Evolutionary conservation across 2,113 vertebrate genomes (phyloP).

Genomic region (Dromas ardeola): DNA sequence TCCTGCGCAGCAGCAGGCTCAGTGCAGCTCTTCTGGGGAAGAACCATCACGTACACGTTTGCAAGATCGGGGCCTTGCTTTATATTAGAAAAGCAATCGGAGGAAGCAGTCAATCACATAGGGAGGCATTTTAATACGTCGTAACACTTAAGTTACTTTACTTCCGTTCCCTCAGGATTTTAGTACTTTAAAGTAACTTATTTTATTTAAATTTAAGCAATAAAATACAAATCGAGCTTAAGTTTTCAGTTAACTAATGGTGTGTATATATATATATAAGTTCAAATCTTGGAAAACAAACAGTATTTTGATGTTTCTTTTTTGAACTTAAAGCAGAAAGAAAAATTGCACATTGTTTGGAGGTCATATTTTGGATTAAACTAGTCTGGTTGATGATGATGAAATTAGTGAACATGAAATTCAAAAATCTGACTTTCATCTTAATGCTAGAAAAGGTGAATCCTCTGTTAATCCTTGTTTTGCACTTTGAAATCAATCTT

Average conservation of each 20-base stretch:
- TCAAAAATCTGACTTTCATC: conserved; percentile 59
- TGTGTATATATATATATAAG: conserved; percentile 49
- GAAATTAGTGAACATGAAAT: conserved; percentile 42
- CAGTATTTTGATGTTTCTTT: conserved; percentile 65
- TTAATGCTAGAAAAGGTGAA: conserved; percentile 59
- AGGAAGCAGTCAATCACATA: neutral
- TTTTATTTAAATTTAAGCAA: conserved; percentile 84
- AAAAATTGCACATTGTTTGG: conserved; percentile 59
- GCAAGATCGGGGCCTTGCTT: neutral
- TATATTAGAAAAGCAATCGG: neutral
- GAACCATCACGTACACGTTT: neutral
- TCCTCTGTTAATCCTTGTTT: conserved; percentile 72
- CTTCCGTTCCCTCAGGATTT: conserved; percentile 75
- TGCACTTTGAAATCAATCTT: conserved; percentile 75
- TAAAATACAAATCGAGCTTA: conserved; percentile 73
- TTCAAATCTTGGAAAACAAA: conserved; percentile 55
- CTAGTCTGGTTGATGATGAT: conserved; percentile 12
- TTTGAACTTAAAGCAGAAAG: conserved; percentile 51
- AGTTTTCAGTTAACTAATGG: conserved; percentile 68
- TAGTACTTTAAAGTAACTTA: conserved; percentile 75
- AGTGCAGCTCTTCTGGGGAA: neutral
- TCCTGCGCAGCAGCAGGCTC: neutral
- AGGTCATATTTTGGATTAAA: conserved; percentile 64
- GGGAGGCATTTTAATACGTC: conserved; percentile 41
- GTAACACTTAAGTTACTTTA: conserved; percentile 61